These are phyloP conservation scores for Epinephelus coioides DNA, from an alignment of 2,797 vertebrate species.

Conservation along the genomic window DNA sequence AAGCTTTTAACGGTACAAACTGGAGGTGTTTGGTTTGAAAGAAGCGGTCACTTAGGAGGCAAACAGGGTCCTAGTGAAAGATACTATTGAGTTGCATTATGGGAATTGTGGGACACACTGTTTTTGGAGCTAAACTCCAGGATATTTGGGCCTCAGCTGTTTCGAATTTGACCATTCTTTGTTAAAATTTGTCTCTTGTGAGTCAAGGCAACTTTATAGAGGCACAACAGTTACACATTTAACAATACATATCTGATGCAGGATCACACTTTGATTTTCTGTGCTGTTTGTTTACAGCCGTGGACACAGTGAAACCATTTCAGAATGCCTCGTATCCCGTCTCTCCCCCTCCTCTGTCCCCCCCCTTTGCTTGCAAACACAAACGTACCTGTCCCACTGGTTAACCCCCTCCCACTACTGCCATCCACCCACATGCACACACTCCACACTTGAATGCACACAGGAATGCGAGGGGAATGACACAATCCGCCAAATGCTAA, in stretches of 20 bases:
- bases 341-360: conserved; percentile 2
- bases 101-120: neutral
- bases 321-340: conserved; percentile 15
- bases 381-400: conserved; percentile 77
- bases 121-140: conserved; percentile 6
- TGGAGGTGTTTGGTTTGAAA: too few relatives aligned
- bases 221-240: neutral
- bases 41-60: too few relatives aligned
- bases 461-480: conserved; percentile 84
- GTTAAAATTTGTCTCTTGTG: neutral
- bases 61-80: too few relatives aligned
- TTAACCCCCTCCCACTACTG: conserved; percentile 57
- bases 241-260: conserved; percentile 41
- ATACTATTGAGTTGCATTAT: neutral
- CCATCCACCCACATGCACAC: conserved; percentile 35
- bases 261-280: conserved; percentile 42
- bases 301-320: conserved; percentile 55
- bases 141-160: conserved; percentile 15
- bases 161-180: neutral
- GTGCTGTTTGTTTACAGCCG: conserved; percentile 25
- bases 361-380: conserved; percentile 54
- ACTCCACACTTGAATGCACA: conserved; percentile 79
- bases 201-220: neutral
- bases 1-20: too few relatives aligned
- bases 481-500: conserved; percentile 73